phyloP scores from a whole-genome alignment of 2,113 vertebrate genomes.

The Noctilio leporinus region DNA sequence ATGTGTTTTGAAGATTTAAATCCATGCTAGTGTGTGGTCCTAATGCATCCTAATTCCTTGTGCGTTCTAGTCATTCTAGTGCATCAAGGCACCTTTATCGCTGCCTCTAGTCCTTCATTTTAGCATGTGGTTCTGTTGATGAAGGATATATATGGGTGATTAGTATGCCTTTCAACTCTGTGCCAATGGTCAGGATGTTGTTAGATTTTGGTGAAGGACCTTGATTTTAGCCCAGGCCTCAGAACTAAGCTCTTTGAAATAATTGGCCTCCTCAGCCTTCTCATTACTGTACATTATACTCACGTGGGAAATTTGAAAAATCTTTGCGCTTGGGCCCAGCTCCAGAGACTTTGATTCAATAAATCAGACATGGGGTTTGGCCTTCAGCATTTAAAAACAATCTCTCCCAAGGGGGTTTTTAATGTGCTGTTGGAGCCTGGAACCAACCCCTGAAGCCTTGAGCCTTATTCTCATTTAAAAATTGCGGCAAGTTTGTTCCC shows the following conservation, averaged over 20 bases:
- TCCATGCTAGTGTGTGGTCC: neutral
- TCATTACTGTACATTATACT: neutral
- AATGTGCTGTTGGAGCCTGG: neutral
- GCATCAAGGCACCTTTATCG: neutral
- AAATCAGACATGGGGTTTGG: neutral
- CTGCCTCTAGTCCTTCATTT: neutral
- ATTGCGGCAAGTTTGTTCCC: neutral
- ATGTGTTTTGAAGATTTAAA: neutral
- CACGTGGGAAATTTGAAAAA: neutral
- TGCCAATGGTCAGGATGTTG: neutral
- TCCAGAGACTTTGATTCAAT: neutral
- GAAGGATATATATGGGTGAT: neutral
- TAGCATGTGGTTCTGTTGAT: neutral
- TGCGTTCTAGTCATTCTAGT: neutral
- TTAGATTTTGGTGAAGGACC: neutral
- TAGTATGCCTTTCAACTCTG: neutral
- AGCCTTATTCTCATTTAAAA: neutral
- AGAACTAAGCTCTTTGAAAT: neutral
- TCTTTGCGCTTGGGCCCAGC: neutral
- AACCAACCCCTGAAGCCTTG: neutral
- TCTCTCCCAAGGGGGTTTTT: neutral
- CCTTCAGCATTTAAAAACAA: neutral
- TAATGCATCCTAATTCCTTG: neutral
- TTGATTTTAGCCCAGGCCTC: neutral
- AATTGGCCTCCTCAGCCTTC: neutral